A percentile compares a stretch with the other conserved stretches of the same genome.
Conservation (phyloP, 2,113 vertebrate species). For the Plectropomus leopardus region DNA sequence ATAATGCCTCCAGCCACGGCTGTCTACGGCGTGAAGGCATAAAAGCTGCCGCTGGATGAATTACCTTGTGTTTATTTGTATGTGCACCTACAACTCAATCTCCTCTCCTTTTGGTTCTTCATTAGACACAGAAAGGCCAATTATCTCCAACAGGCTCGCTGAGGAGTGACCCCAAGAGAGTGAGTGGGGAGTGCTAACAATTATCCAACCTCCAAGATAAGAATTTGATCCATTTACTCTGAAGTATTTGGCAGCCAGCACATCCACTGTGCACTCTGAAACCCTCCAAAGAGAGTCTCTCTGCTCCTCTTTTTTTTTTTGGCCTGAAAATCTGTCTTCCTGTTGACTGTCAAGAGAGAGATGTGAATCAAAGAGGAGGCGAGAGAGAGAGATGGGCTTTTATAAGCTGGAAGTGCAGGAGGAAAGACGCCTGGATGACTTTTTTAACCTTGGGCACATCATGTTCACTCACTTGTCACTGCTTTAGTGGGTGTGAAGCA, state of each 20-base stretch:
- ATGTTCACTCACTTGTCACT: slow-evolving; percentile 43
- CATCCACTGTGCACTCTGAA: background rate
- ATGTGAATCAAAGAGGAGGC: slow-evolving; percentile 37
- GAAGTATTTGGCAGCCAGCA: slow-evolving; percentile 39
- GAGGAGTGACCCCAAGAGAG: slow-evolving; percentile 61
- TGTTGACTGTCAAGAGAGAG: slow-evolving; percentile 29
- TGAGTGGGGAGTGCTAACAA: slow-evolving; percentile 48
- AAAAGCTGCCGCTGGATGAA: slow-evolving; percentile 13
- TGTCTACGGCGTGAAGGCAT: too few relatives aligned
- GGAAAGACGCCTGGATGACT: slow-evolving; percentile 11
- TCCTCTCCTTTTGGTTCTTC: slow-evolving; percentile 35
- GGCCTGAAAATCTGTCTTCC: slow-evolving; percentile 39
- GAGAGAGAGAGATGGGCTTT: slow-evolving; percentile 30
- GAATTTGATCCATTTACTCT: slow-evolving; percentile 61
- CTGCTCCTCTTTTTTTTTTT: slow-evolving; percentile 14
- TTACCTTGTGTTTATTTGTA: slow-evolving; percentile 24
- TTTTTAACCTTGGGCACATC: slow-evolving; percentile 57
- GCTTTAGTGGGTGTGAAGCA: slow-evolving; percentile 42
- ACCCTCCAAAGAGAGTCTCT: slow-evolving; percentile 25
- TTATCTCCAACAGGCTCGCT: slow-evolving; percentile 67
- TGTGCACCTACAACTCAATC: slow-evolving; percentile 6
- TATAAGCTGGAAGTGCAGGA: slow-evolving; percentile 30
- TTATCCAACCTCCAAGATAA: slow-evolving; percentile 58
- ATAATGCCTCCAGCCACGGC: too few relatives aligned
- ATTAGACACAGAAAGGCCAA: slow-evolving; percentile 62